These are phyloP conservation scores for Clarias fuscus DNA, from an alignment of 2,797 vertebrate genomes.

Conservation along the genomic window DNA sequence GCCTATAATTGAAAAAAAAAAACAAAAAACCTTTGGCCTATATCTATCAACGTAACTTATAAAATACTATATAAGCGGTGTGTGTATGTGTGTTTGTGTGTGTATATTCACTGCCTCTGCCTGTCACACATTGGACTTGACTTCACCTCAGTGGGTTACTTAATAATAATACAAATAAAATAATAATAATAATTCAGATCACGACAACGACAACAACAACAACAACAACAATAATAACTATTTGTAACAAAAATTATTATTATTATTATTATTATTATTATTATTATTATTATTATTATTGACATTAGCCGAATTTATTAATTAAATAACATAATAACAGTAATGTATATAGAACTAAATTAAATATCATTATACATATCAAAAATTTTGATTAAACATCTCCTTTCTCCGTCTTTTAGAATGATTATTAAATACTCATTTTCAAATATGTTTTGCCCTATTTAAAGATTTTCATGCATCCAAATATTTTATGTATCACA, in stretches of 20 bases:
- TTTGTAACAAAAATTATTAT: background rate
- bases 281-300: background rate
- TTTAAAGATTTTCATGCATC: background rate
- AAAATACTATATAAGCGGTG: background rate
- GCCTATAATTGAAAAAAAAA: too few species aligned
- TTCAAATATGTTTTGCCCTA: background rate
- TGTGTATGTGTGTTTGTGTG: background rate
- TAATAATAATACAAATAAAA: constrained; percentile 6
- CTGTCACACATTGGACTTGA: background rate
- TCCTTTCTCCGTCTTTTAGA: background rate
- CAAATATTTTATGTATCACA: background rate
- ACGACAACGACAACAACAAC: too few species aligned
- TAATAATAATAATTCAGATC: background rate
- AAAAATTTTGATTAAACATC: background rate
- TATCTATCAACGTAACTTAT: background rate
- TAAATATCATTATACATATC: background rate
- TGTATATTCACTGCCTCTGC: background rate
- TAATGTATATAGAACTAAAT: background rate
- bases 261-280: background rate
- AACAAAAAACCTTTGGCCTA: too few species aligned
- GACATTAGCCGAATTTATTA: background rate
- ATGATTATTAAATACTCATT: background rate
- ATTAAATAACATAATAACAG: background rate
- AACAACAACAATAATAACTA: background rate
- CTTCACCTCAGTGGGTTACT: background rate